Evolutionary conservation across 2,113 vertebrate species (phyloP), one percentile per base, ranked within the genome.

Genomic region (Gorsachius goisagi): DNA sequence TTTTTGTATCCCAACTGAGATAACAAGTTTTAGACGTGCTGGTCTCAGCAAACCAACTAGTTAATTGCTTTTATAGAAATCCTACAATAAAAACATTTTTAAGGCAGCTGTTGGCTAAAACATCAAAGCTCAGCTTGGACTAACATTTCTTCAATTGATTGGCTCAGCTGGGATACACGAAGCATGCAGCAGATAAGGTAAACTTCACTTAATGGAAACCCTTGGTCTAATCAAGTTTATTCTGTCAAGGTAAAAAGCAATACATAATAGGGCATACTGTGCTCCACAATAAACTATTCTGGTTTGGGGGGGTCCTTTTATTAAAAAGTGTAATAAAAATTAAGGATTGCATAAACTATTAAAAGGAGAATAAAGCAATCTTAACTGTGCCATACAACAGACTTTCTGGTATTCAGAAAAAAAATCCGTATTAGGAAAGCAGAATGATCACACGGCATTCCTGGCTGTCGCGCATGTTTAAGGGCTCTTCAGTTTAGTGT

Each of bases 91-190:
- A 89, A 89, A 89, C 73, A 94, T 56, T 95, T 93, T 93, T 85
- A 95, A 96, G 74, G 81, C 96, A 92, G 77, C 84, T 91, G 82
- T 88, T 94, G 92, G 92, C 94, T 89, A 94, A 86, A 94, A 88
- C 68, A 89, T 92, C 94, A 95, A 95, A 85, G 93, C 94, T 95
- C 96, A 96, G 96, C 94, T 95, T 93, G 95, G 77, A 78, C 77
- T 88, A 92, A 64, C 77, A 69, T 93, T 95, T 95, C 90, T 90
- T 69, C 84, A 81, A 83, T 94, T 97, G 89, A 84, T 60, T 86
- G 69, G 52, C 95, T 94, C 94, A 96, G 94, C 64, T 97, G 94
- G 90, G 75, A 94, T 71, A 94, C 74, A 85, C 0, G 11, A 85
- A 93, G 47, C 69, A 86, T 33, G 72, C 77, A 87, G 92, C 71